These are phyloP conservation scores for Eristalinus sepulchralis DNA, from an alignment of 2,888 invertebrate species.

Conservation along the genomic window DNA sequence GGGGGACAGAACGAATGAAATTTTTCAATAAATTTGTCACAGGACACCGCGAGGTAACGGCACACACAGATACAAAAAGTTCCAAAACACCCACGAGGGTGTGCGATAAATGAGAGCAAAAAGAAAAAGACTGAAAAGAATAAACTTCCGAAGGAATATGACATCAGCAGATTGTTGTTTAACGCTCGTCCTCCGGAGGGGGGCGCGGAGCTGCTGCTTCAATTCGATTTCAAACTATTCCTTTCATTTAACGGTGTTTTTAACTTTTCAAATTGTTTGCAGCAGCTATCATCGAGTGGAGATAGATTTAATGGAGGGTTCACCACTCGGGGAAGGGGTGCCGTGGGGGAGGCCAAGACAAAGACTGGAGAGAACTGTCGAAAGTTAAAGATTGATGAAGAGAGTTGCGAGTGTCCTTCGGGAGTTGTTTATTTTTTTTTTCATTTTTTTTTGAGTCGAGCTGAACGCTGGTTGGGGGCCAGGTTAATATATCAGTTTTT, in stretches of 20 bases:
- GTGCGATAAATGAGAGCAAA: neutral
- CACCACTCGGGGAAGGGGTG: neutral
- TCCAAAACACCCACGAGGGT: neutral
- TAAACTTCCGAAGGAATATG: slow-evolving; percentile 56
- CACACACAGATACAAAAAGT: neutral
- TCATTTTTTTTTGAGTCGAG: neutral
- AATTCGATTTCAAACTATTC: slow-evolving; percentile 17
- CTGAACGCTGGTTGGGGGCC: neutral
- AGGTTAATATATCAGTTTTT: slow-evolving; percentile 2
- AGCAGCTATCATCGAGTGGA: neutral
- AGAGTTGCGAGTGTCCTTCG: slow-evolving; percentile 36
- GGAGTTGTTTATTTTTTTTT: slow-evolving; percentile 6
- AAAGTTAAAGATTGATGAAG: slow-evolving; percentile 62
- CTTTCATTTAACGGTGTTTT: slow-evolving; percentile 47
- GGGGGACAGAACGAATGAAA: neutral
- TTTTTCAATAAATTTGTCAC: slow-evolving; percentile 59
- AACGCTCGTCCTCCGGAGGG: slow-evolving; percentile 5
- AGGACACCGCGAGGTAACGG: neutral
- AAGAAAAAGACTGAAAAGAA: slow-evolving; percentile 40
- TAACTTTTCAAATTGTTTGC: slow-evolving; percentile 52
- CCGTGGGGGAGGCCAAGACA: neutral
- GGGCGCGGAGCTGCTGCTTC: neutral
- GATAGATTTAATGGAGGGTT: neutral
- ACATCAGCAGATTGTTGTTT: slow-evolving; percentile 63
- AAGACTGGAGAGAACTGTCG: slow-evolving; percentile 25